A percentile compares a stretch with the other conserved stretches of the same genome.
phyloP scores from a whole-genome alignment of 2,797 vertebrate species.

The Myotis pilosus region DNA sequence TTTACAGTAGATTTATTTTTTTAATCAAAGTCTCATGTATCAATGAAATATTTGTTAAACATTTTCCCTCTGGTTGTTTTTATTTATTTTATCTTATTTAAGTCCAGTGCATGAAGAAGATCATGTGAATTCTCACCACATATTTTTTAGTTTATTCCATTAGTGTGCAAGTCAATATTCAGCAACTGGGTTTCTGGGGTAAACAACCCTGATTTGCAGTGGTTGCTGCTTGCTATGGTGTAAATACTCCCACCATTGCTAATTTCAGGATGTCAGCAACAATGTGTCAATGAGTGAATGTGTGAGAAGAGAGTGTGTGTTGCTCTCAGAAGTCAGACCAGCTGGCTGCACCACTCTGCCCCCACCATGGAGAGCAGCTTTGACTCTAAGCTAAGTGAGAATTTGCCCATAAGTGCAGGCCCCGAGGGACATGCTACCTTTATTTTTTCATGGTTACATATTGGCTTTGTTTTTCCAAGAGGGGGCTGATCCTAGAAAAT shows the following conservation, averaged over 20 bases:
- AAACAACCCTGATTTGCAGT: accelerated
- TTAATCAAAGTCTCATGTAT: no score
- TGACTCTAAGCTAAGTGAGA: accelerated
- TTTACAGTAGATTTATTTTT: not conserved
- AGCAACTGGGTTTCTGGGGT: not conserved
- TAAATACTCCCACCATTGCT: not conserved
- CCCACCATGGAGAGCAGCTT: accelerated
- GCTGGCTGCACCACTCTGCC: accelerated
- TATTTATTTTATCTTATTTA: not conserved
- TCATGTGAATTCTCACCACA: no score
- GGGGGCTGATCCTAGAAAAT: no score
- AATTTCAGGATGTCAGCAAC: not conserved
- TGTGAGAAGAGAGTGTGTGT: accelerated
- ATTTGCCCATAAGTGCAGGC: not conserved
- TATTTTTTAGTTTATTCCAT: not conserved
- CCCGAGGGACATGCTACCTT: not conserved
- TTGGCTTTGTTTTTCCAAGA: not conserved
- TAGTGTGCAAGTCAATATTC: no score
- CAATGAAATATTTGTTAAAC: no score
- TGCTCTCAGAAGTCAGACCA: not conserved
- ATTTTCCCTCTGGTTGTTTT: not conserved
- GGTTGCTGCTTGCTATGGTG: not conserved
- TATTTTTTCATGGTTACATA: not conserved
- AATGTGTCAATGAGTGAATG: accelerated
- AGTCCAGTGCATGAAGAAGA: not conserved